Base-by-base conservation (phyloP, 1,140 invertebrate genomes). In the Triops cancriformis region DNA sequence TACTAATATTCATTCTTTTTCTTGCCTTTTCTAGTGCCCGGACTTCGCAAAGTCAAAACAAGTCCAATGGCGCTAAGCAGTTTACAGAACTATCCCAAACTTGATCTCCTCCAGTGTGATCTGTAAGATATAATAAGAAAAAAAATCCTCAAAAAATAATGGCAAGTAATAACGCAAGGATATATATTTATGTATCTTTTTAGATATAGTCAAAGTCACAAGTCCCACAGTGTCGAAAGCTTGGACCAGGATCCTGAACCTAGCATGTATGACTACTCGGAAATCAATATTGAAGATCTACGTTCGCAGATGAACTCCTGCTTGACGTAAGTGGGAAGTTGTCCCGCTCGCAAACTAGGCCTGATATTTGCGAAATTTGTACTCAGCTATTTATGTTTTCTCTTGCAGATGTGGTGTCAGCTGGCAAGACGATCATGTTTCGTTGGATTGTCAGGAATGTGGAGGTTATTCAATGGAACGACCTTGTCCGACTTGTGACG, bases 371-470 rank as follows among this genome's bases (percentile, higher is more conserved):
- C 12, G 43, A 28, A 79, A 18, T 72, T 5, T 27, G 74, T 81
- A 14, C 0, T 28, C 45, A n/a, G 75, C 78, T 80, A n/a, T 64
- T 76, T n/a, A n/a, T n/a, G n/a, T n/a, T 80, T 74, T 73, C 76
- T 74, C 43, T 79, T 84, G 27, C 83, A 91, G 90, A 82, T 94
- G 93, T 85, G 92, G 92, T 27, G 91, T 94, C 3, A 91, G 90
- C 81, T 94, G 93, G 93, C 88, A 87, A 80, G 90, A 93, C 81
- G 88, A 91, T 78, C 92, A 94, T 81, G 90, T 93, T 18, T 92
- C 91, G 5, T 83, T 93, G 10, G 92, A 93, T 83, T 94, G 93
- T 84, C 86, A 87, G 42, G 93, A 94, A 84, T 94, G 93, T 83
- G 93, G 92, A 45, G 93, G 92, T 73, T 94, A 93, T 81, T 90